A percentile compares a stretch with the other conserved stretches of the same genome.
Conservation (phyloP, 2,113 vertebrate genomes). For the Edolisoma coerulescens region DNA sequence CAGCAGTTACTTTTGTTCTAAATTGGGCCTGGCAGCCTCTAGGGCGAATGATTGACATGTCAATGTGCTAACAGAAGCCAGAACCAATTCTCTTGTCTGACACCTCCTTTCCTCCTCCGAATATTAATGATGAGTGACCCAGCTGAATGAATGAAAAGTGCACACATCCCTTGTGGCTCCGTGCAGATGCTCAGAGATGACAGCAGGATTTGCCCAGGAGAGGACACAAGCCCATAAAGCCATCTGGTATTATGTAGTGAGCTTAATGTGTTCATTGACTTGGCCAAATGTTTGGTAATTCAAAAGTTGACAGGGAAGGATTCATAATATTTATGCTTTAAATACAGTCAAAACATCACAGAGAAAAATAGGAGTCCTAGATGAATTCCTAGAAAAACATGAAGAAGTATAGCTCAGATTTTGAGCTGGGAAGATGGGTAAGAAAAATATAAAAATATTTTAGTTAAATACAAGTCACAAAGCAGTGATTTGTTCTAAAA, state of each 20-base stretch:
- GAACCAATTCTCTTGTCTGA: conserved; percentile 31
- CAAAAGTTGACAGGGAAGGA: background rate
- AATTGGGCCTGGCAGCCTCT: conserved; percentile 47
- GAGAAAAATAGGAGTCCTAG: background rate
- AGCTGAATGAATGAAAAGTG: conserved; percentile 58
- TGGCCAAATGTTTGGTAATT: conserved; percentile 54
- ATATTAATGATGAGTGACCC: conserved; percentile 20
- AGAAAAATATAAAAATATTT: background rate
- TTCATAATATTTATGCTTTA: conserved; percentile 28
- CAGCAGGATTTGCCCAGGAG: conserved; percentile 17
- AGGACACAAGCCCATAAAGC: conserved; percentile 4
- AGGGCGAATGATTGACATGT: conserved; percentile 32
- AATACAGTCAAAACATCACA: background rate
- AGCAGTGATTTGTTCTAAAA: background rate
- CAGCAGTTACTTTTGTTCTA: conserved; percentile 48
- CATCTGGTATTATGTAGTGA: conserved; percentile 29
- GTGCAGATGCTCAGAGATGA: conserved; percentile 56
- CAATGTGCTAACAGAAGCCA: conserved; percentile 42
- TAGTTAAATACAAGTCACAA: background rate
- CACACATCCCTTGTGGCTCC: background rate
- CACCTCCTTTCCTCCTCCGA: background rate
- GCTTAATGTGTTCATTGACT: conserved; percentile 40
- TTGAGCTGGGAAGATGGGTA: background rate
- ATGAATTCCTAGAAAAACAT: background rate
- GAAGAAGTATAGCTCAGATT: background rate